phyloP scores from a whole-genome alignment of 2,888 invertebrate species.

The Meiosimyza decipiens region DNA sequence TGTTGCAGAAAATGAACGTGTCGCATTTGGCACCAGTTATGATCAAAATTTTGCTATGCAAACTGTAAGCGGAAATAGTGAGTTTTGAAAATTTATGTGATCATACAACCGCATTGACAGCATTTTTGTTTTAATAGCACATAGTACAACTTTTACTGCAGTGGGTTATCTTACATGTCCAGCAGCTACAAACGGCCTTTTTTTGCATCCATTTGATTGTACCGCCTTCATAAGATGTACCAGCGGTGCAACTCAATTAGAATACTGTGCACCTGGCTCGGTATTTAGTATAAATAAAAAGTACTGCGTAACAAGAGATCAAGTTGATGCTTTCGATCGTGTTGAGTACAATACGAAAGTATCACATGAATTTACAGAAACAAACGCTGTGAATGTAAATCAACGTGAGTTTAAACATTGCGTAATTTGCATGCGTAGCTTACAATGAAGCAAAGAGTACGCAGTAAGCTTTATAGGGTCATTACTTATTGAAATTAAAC shows the following conservation, averaged over 20 bases:
- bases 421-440: too few species aligned
- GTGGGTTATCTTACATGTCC: slow-evolving; percentile 64
- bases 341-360: slow-evolving; percentile 56
- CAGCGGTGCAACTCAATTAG: slow-evolving; percentile 72
- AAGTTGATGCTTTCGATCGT: slow-evolving; percentile 67
- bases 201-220: slow-evolving; percentile 69
- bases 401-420: slow-evolving; percentile 17
- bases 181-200: slow-evolving; percentile 67
- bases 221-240: slow-evolving; percentile 74
- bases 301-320: slow-evolving; percentile 71
- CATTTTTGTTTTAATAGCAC: background rate
- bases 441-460: too few species aligned
- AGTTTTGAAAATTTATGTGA: background rate
- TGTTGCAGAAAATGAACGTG: slow-evolving; percentile 60
- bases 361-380: slow-evolving; percentile 50
- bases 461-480: too few species aligned
- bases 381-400: slow-evolving; percentile 32
- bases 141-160: background rate
- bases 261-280: slow-evolving; percentile 73
- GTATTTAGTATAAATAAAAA: slow-evolving; percentile 71
- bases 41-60: background rate
- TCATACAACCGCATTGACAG: background rate
- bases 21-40: slow-evolving; percentile 26
- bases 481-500: too few species aligned
- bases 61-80: background rate